Evolutionary conservation across 2,888 invertebrate species (phyloP), one percentile per base, ranked within the genome.

Genomic region (Agonopterix subpropinquella): DNA sequence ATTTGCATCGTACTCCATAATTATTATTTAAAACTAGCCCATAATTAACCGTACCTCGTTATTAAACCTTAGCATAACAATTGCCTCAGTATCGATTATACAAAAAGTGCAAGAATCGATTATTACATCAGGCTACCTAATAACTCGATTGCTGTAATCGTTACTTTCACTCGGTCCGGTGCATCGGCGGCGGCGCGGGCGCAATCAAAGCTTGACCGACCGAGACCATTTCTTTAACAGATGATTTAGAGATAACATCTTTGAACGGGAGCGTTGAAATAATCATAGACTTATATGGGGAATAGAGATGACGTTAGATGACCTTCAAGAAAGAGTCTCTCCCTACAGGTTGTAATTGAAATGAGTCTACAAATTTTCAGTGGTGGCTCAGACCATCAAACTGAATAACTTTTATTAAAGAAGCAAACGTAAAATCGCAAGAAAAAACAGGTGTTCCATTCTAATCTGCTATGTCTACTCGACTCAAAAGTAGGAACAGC

Each of bases 111-210:
- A 77, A 70, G 64, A 67, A 76, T 64, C 65, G 65, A 66, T 70
- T 68, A 77, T 86, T 85, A 83, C 81, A 75, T 80, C 80, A 77
- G 70, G 61, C 67, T 67, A 77, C 72, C 76, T 77, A 80, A 80
- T 79, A 80, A 74, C 70, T 76, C 67, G 71, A 73, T 80, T 82
- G 82, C 71, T 70, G 77, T 79, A 82, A 81, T 80, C 65, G 67
- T 58, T 65, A 82, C 87, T 86, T 86, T 86, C 87, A 79, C 85
- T 78, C 61, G 55, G 54, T 65, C 61, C 66, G 72, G 66, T 73
- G 73, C 73, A 74, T 69, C 68, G 64, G 48, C 62, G 64, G 48
- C 62, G 64, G 66, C 65, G 64, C 63, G 56, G 57, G 64, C 60
- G 69, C 70, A 72, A 70, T 70, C 73, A 72, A 70, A 72, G 69